Base-by-base conservation (phyloP, 2,113 vertebrate species). In the Thunnus thynnus region DNA sequence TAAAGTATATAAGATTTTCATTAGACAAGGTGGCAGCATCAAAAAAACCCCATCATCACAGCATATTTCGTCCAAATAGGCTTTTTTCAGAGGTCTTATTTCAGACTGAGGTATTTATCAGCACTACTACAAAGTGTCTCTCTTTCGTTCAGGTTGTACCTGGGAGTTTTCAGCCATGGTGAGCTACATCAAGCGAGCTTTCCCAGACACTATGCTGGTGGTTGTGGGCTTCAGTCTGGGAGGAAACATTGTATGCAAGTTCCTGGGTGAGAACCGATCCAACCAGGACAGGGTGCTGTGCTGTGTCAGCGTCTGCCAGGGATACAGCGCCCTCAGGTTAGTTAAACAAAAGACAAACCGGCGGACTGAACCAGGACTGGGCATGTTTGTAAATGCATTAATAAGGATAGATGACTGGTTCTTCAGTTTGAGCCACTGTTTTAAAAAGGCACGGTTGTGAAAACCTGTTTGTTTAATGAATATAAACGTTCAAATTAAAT, bases 91-190 rank as follows among this genome's bases (percentile, higher is more conserved):
- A 7, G 5, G 32, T 36, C 32, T 36, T 36, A 36, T 36, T 7
- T 36, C 32, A 4, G 5, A 36, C n/a, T 17, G 0, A 22, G 9
- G 30, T 77, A 10, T 52, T 44, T 8, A 25, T 70, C 7, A 36
- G 32, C 18, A 57, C n/a, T 50, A 6, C 5, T 18, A 5, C n/a
- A 36, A 76, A 57, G 27, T 10, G 32, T 64, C 20, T 71, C 8
- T 69, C 84, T 70, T 63, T 6, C 22, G 30, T 4, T 22, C 55
- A 99, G 97, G 97, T 52, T 99, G 97, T 70, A 99, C 97, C 0
- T 98, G 97, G 97, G 97, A 98, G 66, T 98, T 96, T 56, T 91
- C 93, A 13, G 96, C 97, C 80, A 98, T 99, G 97, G 97, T 98
- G 66, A 94, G 75, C 87, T 92, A 95, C 92, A 95, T 99, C 90